Conservation (phyloP, 2,113 vertebrate species). For the Myodes glareolus region DNA sequence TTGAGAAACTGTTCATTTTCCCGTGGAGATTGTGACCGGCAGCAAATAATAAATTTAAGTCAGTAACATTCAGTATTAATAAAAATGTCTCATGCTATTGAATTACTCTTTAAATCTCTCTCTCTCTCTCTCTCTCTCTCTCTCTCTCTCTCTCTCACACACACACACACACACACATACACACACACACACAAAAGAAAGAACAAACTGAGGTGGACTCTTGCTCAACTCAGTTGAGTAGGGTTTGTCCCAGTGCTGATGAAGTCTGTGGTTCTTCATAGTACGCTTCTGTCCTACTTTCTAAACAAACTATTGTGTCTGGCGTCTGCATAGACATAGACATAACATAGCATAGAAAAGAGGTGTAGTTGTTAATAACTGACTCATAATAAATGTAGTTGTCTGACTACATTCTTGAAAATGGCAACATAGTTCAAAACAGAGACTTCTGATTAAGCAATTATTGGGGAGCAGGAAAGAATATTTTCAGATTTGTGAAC, state of each 20-base stretch:
- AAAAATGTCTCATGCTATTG: constrained; percentile 21
- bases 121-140: background rate
- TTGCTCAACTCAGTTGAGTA: background rate
- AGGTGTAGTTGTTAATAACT: constrained; percentile 15
- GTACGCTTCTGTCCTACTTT: background rate
- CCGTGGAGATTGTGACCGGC: background rate
- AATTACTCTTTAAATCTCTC: background rate
- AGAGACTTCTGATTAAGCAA: constrained; percentile 47
- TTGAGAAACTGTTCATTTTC: background rate
- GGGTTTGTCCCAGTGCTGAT: background rate
- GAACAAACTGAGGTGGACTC: background rate
- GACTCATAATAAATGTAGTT: constrained; percentile 44
- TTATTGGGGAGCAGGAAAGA: constrained; percentile 36
- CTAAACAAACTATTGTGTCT: background rate
- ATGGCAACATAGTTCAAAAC: constrained; percentile 6
- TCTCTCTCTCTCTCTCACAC: background rate
- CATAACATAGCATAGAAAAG: background rate
- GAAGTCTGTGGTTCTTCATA: background rate
- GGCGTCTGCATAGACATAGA: background rate
- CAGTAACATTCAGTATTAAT: background rate
- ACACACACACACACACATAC: background rate
- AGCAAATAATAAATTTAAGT: constrained; percentile 36
- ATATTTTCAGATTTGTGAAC: constrained; percentile 34
- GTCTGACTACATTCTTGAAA: background rate
- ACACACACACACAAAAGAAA: background rate